Evolutionary conservation across 1,140 invertebrate species (phyloP), one percentile per base, ranked within the genome.

Genomic region (Eumaeus atala): DNA sequence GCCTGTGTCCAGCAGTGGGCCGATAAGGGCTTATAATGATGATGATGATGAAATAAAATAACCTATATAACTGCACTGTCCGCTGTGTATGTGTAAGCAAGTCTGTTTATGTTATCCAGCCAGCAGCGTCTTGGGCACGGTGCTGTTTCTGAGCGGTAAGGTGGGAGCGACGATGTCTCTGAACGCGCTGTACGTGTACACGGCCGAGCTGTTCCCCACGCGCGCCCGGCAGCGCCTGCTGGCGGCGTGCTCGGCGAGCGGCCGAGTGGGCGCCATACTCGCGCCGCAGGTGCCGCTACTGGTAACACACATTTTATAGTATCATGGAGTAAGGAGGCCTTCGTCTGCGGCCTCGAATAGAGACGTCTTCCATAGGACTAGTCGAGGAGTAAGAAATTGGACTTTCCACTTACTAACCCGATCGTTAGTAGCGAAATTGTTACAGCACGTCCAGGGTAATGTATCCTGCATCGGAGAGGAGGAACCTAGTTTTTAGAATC

Each of bases 121-220:
- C 14, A 56, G 58, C 28, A 58, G 63, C 18, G 54, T 28, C 8
- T 17, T 53, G 37, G 67, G 70, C 59, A 77, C 69, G 40, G 72
- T 62, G 51, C 66, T 84, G 58, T 84, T 76, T 67, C 65, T 81
- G 57, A 17, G 48, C n/a, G 80, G 77, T 50, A 79, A 84, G 70
- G 61, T 74, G 64, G 80, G 80, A 28, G 80, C 73, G 12, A 81
- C 80, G 4, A 81, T 81, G 80, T 62, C 80, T 17, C 66, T 84
- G 67, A 81, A 81, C 70, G 76, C 74, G 14, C 77, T 84, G 51
- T 84, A 84, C 69, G 76, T 84, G 62, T 84, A 84, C 64, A 84
- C 76, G n/a, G 77, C 80, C 0, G 80, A 84, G 66, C 66, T 84
- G 68, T 81, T 81, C 65, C 80, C 80, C 1, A 84, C 80, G 56